These are phyloP conservation scores for Scophthalmus maximus DNA, from an alignment of 2,113 vertebrate genomes.

Conservation along the genomic window DNA sequence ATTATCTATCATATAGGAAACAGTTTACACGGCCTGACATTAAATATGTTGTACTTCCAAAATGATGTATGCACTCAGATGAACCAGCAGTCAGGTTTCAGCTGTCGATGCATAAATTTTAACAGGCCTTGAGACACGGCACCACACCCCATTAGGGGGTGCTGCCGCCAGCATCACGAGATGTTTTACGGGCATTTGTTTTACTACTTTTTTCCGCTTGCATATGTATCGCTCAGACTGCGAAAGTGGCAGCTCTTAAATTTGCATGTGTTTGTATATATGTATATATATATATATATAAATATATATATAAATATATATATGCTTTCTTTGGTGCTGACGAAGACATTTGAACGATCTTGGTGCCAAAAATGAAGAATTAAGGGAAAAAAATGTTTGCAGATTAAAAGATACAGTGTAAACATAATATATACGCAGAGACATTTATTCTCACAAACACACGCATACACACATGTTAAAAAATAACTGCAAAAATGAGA, in stretches of 20 bases:
- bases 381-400: no score
- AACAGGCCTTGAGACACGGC: conserved; percentile 36
- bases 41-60: background rate
- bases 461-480: background rate
- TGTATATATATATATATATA: no score
- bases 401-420: no score
- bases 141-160: conserved; percentile 56
- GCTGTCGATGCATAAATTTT: conserved; percentile 34
- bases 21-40: background rate
- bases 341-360: conserved; percentile 10
- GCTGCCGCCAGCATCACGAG: conserved; percentile 36
- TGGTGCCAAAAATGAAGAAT: no score
- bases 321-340: no score
- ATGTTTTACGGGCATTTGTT: conserved; percentile 61
- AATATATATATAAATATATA: no score
- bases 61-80: background rate
- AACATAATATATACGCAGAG: background rate
- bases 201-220: conserved; percentile 68
- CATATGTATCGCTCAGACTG: conserved; percentile 43
- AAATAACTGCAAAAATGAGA: no score
- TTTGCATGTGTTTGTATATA: conserved; percentile 12
- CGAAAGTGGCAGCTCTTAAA: conserved; percentile 30
- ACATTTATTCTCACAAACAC: background rate
- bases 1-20: conserved; percentile 17
- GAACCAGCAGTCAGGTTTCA: conserved; percentile 4